A percentile compares a stretch with the other conserved stretches of the same genome.
These are phyloP conservation scores for Chydorus sphaericus DNA, from an alignment of 2,888 invertebrate genomes.

Conservation along the genomic window DNA sequence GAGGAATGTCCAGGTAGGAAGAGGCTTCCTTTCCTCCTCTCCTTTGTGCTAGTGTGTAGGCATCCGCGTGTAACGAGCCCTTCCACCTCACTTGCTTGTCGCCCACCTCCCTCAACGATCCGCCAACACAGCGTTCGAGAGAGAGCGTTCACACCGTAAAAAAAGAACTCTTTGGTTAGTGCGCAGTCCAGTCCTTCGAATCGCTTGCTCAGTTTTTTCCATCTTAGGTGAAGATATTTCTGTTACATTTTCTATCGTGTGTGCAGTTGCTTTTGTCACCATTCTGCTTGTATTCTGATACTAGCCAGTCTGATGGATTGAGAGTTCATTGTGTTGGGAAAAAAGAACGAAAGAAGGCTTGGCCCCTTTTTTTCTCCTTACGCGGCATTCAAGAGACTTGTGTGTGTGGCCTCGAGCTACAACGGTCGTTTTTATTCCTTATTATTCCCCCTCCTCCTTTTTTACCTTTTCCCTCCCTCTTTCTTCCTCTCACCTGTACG, in stretches of 20 bases:
- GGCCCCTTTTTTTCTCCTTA: conserved; percentile 1
- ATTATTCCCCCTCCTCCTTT: not conserved
- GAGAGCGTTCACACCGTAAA: too few species aligned
- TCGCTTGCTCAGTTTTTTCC: not conserved
- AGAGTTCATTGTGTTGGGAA: too few species aligned
- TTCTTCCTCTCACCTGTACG: not conserved
- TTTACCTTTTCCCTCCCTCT: not conserved
- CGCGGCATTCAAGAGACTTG: conserved; percentile 1
- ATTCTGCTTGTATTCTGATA: too few species aligned
- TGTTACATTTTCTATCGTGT: too few species aligned
- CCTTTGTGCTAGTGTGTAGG: conserved; percentile 2
- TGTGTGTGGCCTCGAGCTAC: conserved; percentile 6
- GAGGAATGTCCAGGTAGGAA: conserved; percentile 2
- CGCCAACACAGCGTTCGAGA: not conserved
- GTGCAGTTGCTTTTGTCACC: too few species aligned
- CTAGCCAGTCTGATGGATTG: too few species aligned
- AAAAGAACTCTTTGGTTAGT: too few species aligned
- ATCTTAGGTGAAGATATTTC: too few species aligned
- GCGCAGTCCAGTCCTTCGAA: not conserved
- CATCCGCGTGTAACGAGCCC: conserved; percentile 3
- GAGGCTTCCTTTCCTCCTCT: not conserved
- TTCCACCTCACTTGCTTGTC: conserved; percentile 5
- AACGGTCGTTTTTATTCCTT: conserved; percentile 6
- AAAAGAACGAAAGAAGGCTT: not conserved
- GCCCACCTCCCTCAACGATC: not conserved